Evolutionary conservation across 2,888 invertebrate genomes (phyloP).

Genomic region (Agonopterix subpropinquella): DNA sequence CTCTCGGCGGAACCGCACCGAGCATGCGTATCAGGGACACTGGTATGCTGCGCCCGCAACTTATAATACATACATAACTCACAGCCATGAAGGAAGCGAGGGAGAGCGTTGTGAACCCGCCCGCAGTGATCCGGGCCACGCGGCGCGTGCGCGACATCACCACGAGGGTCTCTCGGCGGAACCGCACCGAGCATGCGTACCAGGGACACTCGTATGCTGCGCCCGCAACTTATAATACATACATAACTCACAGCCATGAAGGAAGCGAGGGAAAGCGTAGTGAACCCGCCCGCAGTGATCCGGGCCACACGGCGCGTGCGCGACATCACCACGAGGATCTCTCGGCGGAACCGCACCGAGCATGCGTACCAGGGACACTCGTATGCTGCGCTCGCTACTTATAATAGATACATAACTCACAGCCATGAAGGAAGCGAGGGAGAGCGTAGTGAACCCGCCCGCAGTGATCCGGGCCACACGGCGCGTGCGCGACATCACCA

Average conservation of each 20-base stretch:
- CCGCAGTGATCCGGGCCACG: slow-evolving; percentile 58
- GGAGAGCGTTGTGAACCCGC: slow-evolving; percentile 67
- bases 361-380: slow-evolving; percentile 60
- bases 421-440: slow-evolving; percentile 67
- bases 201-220: slow-evolving; percentile 66
- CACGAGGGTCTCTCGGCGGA: slow-evolving; percentile 52
- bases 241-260: slow-evolving; percentile 71
- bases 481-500: slow-evolving; percentile 57
- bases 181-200: no score
- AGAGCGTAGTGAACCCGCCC: slow-evolving; percentile 68
- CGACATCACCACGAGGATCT: slow-evolving; percentile 54
- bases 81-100: slow-evolving; percentile 70
- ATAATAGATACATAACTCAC: no score
- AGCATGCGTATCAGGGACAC: slow-evolving; percentile 60
- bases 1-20: slow-evolving; percentile 43
- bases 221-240: slow-evolving; percentile 33
- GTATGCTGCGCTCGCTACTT: slow-evolving; percentile 60
- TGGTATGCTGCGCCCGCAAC: slow-evolving; percentile 60
- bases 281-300: slow-evolving; percentile 69
- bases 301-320: slow-evolving; percentile 51
- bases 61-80: no score
- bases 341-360: slow-evolving; percentile 43
- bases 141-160: slow-evolving; percentile 59
- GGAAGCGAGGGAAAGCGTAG: slow-evolving; percentile 63
- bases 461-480: slow-evolving; percentile 58